Evolutionary conservation across 2,797 vertebrate genomes (phyloP), one percentile per base, ranked within the genome.

Genomic region (Dermochelys coriacea): DNA sequence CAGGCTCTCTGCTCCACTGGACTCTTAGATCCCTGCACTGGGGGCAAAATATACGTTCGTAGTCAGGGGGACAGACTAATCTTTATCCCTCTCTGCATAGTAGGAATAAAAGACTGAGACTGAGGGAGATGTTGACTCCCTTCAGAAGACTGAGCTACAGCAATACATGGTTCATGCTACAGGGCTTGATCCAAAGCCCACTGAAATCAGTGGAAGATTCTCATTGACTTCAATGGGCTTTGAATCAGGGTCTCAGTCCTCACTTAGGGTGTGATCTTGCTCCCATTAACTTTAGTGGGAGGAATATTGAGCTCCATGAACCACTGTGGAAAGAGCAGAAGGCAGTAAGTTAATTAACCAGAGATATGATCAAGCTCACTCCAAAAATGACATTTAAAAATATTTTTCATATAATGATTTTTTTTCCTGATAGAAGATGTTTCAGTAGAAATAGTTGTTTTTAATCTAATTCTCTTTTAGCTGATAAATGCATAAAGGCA

Each of bases 121-220:
- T 49, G 27, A 27, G 45, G 41, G 12, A 77, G 27, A 77, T 16
- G 29, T 41, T 71, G 19, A 47, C 7, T 77, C 45, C 25, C 27
- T 77, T 77, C 29, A 77, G 45, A 77, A 49, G 27, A 31, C 41
- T 49, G 14, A 29, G 21, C 68, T 23, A 71, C 37, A 71, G 68
- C n/a, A 71, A 23, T 71, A 41, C 19, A 41, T 71, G 37, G 18
- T 41, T 41, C 68, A 71, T 71, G n/a, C 68, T 37, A 14, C 14
- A 52, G 82, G 80, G 41, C 37, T 12, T 80, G 74, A 79, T 82
- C 61, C 23, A 5, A 34, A 84, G 59, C 37, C 45, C 0, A 27
- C 16, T 18, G 45, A 78, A 25, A 52, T 0, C 2, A 87, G 57
- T 34, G 80, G 34, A 61, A 2, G 2, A 55, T 37, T 55, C 54